These are phyloP conservation scores for Zalophus californianus DNA, from an alignment of 2,797 vertebrate genomes.

Conservation along the genomic window DNA sequence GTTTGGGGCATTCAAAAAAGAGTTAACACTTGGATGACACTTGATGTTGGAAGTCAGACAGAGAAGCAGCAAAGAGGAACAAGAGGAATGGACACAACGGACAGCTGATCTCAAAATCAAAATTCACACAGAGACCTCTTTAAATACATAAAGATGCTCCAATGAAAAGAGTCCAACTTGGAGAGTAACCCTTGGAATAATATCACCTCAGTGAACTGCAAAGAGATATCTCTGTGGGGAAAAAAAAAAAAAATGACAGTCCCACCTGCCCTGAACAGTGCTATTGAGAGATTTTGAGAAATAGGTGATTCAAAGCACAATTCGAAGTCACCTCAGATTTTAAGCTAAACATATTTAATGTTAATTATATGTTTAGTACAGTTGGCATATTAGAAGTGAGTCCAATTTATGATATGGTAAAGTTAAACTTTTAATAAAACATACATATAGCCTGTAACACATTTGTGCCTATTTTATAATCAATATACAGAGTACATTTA, in stretches of 20 bases:
- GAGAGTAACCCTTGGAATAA: not conserved
- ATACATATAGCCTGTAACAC: not conserved
- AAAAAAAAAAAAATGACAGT: not conserved
- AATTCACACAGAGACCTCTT: not conserved
- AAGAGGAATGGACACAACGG: not conserved
- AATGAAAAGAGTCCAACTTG: not conserved
- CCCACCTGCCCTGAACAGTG: not conserved
- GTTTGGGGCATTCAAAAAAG: not conserved
- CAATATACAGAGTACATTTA: constrained; percentile 8
- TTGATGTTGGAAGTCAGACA: not conserved
- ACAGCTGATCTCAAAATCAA: not conserved
- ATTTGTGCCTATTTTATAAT: not conserved
- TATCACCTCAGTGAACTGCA: not conserved
- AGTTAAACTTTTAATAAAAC: constrained; percentile 57
- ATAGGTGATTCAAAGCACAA: not conserved
- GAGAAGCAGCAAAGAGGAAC: not conserved
- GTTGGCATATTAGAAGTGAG: not conserved
- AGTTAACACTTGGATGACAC: not conserved
- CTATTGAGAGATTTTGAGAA: not conserved
- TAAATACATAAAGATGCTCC: not conserved
- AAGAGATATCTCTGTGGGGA: not conserved
- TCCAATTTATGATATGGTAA: not conserved
- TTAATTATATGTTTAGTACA: not conserved
- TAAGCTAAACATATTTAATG: not conserved
- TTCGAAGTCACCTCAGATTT: not conserved